Conservation (phyloP, 2,888 invertebrate species). For the Quadroppia sp. region DNA sequence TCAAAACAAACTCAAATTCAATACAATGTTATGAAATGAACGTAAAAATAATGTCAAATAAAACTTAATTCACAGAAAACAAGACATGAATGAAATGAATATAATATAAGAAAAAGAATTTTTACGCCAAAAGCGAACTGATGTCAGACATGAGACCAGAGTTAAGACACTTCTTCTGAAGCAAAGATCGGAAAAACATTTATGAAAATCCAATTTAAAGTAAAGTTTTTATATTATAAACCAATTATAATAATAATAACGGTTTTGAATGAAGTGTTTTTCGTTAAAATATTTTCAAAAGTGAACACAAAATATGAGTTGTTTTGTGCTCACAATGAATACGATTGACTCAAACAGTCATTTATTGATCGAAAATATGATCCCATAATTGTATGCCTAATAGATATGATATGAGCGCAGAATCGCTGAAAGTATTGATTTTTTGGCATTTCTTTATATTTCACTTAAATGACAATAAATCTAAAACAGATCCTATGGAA, state of each 20-base stretch:
- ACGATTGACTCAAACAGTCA: slow-evolving; percentile 25
- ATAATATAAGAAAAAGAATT: background rate
- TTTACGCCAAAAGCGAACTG: slow-evolving; percentile 23
- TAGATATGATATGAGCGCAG: slow-evolving; percentile 24
- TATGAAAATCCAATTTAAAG: too few species aligned
- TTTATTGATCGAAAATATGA: slow-evolving; percentile 21
- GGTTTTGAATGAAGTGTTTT: too few species aligned
- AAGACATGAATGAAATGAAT: background rate
- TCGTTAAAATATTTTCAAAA: too few species aligned
- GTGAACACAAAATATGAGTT: too few species aligned
- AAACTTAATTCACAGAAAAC: too few species aligned
- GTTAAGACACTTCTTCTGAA: background rate
- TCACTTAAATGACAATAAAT: slow-evolving; percentile 14
- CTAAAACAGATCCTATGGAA: background rate
- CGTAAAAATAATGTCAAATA: too few species aligned
- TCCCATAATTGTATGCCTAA: background rate
- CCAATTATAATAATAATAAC: too few species aligned
- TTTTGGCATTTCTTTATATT: background rate
- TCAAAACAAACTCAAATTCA: too few species aligned
- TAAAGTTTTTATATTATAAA: too few species aligned
- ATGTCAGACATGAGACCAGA: slow-evolving; percentile 1
- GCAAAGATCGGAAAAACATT: background rate
- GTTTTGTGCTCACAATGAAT: slow-evolving; percentile 16
- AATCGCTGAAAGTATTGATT: slow-evolving; percentile 25
- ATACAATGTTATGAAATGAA: too few species aligned